A percentile compares a stretch with the other conserved stretches of the same genome.
phyloP scores from a whole-genome alignment of 2,113 vertebrate species.

The Hippocampus comes region DNA sequence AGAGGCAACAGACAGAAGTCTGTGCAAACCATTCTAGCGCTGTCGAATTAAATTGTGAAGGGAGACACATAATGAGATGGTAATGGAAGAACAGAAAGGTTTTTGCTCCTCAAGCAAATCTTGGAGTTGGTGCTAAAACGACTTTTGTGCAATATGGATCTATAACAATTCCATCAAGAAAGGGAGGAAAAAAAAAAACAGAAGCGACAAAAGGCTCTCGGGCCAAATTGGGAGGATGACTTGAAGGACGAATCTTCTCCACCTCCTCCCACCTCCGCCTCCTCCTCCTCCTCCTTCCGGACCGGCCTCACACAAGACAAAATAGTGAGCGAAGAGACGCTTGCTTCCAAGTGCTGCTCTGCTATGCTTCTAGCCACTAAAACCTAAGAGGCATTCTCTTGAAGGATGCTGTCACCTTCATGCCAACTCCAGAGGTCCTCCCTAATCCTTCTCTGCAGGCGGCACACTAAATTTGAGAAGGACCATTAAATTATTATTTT shows the following conservation, averaged over 20 bases:
- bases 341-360: slow-evolving; percentile 67
- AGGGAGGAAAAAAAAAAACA: slow-evolving; percentile 38
- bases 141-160: slow-evolving; percentile 52
- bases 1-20: slow-evolving; percentile 34
- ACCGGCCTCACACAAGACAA: slow-evolving; percentile 23
- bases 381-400: slow-evolving; percentile 19
- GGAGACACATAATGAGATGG: slow-evolving; percentile 63
- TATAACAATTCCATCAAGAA: slow-evolving; percentile 63
- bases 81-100: slow-evolving; percentile 62
- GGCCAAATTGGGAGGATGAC: slow-evolving; percentile 63
- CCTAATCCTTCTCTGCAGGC: slow-evolving; percentile 32
- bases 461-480: slow-evolving; percentile 28
- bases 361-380: slow-evolving; percentile 43
- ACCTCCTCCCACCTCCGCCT: slow-evolving; percentile 31
- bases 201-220: slow-evolving; percentile 55
- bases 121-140: slow-evolving; percentile 50
- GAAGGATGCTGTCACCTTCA: slow-evolving; percentile 48
- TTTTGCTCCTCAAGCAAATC: slow-evolving; percentile 55
- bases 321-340: slow-evolving; percentile 59
- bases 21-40: slow-evolving; percentile 40
- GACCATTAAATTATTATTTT: slow-evolving; percentile 25
- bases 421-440: slow-evolving; percentile 42
- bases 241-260: slow-evolving; percentile 55
- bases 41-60: slow-evolving; percentile 49
- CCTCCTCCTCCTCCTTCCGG: slow-evolving; percentile 21